Base-by-base conservation (phyloP, 2,888 invertebrate species). In the Bhutanitis thaidina region DNA sequence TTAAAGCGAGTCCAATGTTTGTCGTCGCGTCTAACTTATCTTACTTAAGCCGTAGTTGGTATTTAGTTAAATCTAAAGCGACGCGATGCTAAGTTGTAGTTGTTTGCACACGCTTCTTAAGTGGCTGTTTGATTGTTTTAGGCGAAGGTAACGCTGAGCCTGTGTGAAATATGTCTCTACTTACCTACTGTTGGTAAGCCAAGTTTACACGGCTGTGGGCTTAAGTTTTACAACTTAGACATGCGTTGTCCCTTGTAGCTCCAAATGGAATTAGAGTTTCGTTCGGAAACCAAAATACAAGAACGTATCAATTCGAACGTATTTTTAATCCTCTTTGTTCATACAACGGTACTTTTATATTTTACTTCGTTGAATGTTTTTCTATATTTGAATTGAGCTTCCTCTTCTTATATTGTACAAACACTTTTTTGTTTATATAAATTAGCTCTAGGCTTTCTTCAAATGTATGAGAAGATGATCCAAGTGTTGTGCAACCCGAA, bases 81-180 rank as follows among this genome's bases (percentile, higher is more conserved):
- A 59, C 58, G 58, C 63, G 55, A 59, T 65, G 70, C 69, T 71
- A 74, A 71, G 62, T 71, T 75, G 68, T 67, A 64, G 64, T 64
- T 76, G 72, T 74, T 69, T 70, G 64, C 61, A 55, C 64, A 56
- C 57, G 61, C 63, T 68, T 71, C 70, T 69, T 68, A 71, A 80
- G 81, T 79, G 77, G 76, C 55, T 79, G 77, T 83, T 82, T 86
- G 83, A 86, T 86, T 87, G 86, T 85, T 85, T 85, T 84, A 87
- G 85, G 84, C 83, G 71, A 82, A 83, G 85, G 82, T 83, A 82
- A 71, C 59, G 57, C 65, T 77, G 72, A 82, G 83, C 81, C 76
- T 63, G 63, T 65, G 74, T 88, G 86, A 88, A 84, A 86, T 88
- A 87, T 87, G 84, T 80, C 76, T 72, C 74, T 81, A 85, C 83